Evolutionary conservation across 2,113 vertebrate species (phyloP).

Genomic region (Myrmecobius fasciatus): DNA sequence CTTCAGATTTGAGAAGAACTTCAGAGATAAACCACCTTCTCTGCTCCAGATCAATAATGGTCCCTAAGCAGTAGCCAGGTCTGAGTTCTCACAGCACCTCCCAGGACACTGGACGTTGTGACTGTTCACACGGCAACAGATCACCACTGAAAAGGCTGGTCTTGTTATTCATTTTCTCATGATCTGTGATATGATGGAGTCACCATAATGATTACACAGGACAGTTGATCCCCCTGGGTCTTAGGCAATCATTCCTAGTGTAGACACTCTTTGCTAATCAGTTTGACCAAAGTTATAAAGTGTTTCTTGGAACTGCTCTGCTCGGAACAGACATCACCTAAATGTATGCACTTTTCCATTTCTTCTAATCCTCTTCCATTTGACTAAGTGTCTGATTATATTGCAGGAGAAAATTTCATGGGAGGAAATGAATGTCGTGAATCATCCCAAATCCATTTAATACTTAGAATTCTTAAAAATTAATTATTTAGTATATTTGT

Average conservation of each 20-base stretch:
- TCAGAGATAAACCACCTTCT: background rate
- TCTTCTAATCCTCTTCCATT: background rate
- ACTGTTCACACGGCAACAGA: background rate
- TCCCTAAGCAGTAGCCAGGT: background rate
- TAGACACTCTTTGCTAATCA: background rate
- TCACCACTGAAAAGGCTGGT: background rate
- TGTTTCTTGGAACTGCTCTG: background rate
- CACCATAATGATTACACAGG: background rate
- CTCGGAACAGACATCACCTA: background rate
- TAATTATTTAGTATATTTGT: background rate
- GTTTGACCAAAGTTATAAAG: background rate
- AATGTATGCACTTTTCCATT: background rate
- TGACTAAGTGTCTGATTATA: background rate
- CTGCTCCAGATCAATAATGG: too few relatives aligned
- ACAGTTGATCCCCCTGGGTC: background rate
- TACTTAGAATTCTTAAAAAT: background rate
- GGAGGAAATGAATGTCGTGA: background rate
- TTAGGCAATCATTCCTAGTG: background rate
- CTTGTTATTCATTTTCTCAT: background rate
- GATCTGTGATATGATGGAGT: background rate
- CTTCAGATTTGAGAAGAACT: background rate
- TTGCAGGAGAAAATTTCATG: background rate
- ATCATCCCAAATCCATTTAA: background rate
- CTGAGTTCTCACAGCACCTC: background rate
- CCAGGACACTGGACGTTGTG: background rate